phyloP scores from a whole-genome alignment of 2,797 vertebrate species.

The Tadarida brasiliensis region DNA sequence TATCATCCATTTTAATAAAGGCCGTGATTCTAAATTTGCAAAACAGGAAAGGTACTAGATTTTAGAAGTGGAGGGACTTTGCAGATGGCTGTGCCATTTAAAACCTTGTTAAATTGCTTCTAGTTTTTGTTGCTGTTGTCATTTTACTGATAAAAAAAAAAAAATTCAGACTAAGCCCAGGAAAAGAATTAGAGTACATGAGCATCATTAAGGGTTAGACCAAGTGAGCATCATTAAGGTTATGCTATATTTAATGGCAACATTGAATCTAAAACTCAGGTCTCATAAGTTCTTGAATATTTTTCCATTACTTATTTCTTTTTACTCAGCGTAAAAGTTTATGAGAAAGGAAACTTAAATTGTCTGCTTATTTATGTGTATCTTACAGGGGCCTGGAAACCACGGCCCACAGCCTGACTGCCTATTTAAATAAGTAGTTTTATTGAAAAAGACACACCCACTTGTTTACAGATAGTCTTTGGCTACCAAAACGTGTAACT shows the following conservation, averaged over 20 bases:
- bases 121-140: background rate
- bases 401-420: background rate
- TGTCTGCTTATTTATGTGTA: background rate
- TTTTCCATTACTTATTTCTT: conserved; percentile 24
- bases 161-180: background rate
- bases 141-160: background rate
- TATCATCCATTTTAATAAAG: background rate
- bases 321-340: background rate
- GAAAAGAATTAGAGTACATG: background rate
- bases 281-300: background rate
- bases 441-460: background rate
- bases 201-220: background rate
- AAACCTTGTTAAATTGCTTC: conserved; percentile 20
- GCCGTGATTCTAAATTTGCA: background rate
- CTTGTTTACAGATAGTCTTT: background rate
- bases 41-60: conserved; percentile 1
- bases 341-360: background rate
- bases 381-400: background rate
- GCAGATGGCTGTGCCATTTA: background rate
- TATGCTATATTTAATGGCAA: background rate
- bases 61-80: background rate
- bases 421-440: background rate
- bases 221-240: background rate
- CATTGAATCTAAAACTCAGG: background rate
- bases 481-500: background rate